Evolutionary conservation across 2,888 invertebrate species (phyloP).

Genomic region (Acanthosepion esculentum): DNA sequence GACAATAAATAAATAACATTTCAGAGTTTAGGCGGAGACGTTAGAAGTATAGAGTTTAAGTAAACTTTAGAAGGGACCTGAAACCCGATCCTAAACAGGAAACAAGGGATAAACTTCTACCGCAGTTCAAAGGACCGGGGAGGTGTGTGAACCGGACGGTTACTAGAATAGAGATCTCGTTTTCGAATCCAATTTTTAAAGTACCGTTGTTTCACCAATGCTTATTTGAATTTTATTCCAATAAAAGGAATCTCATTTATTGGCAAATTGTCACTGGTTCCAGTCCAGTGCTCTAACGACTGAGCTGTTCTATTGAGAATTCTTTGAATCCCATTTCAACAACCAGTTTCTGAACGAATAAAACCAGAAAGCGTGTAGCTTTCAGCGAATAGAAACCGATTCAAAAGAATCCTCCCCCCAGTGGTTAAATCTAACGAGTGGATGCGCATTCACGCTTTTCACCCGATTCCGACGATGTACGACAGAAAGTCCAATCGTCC

Average conservation of each 20-base stretch:
- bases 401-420: neutral
- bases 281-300: neutral
- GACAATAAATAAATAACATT: too few relatives aligned
- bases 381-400: neutral
- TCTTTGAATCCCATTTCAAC: neutral
- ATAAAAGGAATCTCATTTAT: neutral
- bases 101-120: too few relatives aligned
- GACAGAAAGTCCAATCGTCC: too few relatives aligned
- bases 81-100: too few relatives aligned
- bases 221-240: neutral
- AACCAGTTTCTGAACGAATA: neutral
- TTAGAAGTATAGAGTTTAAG: too few relatives aligned
- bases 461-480: too few relatives aligned
- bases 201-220: neutral
- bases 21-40: too few relatives aligned
- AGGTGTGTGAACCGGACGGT: too few relatives aligned
- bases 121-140: too few relatives aligned
- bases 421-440: too few relatives aligned
- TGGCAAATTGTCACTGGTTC: neutral
- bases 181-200: neutral
- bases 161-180: neutral
- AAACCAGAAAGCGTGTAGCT: neutral
- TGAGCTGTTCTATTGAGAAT: neutral
- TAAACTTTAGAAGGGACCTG: too few relatives aligned
- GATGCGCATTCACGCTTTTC: too few relatives aligned